Conservation (phyloP, 1,140 invertebrate species). For the Bombus picipes region DNA sequence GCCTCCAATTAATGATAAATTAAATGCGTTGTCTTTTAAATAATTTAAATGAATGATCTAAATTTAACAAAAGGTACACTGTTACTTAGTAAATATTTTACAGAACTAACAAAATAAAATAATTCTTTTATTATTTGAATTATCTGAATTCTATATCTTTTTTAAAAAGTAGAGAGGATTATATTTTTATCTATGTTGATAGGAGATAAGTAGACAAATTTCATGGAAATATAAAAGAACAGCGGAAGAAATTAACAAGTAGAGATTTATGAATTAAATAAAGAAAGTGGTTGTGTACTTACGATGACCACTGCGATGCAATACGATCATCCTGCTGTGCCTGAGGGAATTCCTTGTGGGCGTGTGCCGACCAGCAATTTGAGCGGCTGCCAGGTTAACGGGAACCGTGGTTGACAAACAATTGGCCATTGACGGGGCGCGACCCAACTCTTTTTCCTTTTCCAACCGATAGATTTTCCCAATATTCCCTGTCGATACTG, state of each 20-base stretch:
- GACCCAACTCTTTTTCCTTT: conserved; percentile 76
- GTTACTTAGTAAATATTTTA: background rate
- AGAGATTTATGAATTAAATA: conserved; percentile 9
- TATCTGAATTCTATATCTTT: background rate
- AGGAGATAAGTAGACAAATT: background rate
- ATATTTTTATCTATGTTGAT: background rate
- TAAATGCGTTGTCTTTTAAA: background rate
- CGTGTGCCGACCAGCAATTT: conserved; percentile 86
- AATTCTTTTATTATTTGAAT: background rate
- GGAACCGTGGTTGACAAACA: conserved; percentile 87
- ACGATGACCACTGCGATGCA: conserved; percentile 84
- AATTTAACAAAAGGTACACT: background rate
- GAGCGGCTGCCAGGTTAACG: conserved; percentile 86
- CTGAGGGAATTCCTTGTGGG: conserved; percentile 88
- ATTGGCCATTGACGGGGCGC: conserved; percentile 83
- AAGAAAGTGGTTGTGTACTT: conserved; percentile 65
- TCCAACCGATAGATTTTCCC: conserved; percentile 70
- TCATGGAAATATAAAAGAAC: background rate
- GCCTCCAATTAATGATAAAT: background rate
- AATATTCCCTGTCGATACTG: conserved; percentile 76
- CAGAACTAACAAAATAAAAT: background rate
- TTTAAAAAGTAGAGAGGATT: background rate
- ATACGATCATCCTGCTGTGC: conserved; percentile 88
- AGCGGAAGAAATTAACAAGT: background rate
- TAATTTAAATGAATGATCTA: background rate